phyloP scores from a whole-genome alignment of 2,113 vertebrate genomes.

The Sitta europaea region DNA sequence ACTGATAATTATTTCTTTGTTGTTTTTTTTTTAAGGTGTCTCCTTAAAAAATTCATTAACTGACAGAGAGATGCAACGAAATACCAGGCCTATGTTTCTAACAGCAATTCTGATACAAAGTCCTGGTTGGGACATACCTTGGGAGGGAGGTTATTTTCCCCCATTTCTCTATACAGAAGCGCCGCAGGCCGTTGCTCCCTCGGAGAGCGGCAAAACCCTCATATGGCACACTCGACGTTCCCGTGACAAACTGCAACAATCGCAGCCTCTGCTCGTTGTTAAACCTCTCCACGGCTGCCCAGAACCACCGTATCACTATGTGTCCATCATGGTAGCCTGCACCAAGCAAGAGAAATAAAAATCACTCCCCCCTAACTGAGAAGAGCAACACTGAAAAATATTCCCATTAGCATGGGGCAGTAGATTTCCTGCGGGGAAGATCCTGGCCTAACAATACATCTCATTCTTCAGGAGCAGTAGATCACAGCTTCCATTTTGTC shows the following conservation, averaged over 20 bases:
- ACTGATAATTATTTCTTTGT: background rate
- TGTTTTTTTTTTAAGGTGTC: background rate
- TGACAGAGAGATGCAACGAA: background rate
- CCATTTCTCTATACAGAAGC: conserved; percentile 99
- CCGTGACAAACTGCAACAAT: conserved; percentile 93
- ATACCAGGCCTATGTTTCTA: background rate
- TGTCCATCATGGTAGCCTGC: conserved; percentile 96
- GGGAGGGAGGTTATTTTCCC: conserved; percentile 95
- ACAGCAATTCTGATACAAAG: background rate
- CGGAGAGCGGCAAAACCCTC: conserved; percentile 92
- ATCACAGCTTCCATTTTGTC: background rate
- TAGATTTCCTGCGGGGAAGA: background rate
- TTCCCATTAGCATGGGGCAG: background rate
- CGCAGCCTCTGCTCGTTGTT: conserved; percentile 96
- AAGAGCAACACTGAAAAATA: background rate
- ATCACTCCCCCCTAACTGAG: background rate
- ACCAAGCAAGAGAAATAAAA: background rate
- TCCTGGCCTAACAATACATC: background rate
- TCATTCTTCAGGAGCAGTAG: background rate
- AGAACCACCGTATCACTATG: conserved; percentile 97
- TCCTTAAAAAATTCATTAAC: background rate
- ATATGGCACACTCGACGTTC: conserved; percentile 94
- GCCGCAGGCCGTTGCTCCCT: conserved; percentile 91
- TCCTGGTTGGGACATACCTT: conserved; percentile 72
- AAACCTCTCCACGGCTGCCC: conserved; percentile 93